Evolutionary conservation across 2,797 vertebrate genomes (phyloP).

Genomic region (Pseudocheirus occidentalis): DNA sequence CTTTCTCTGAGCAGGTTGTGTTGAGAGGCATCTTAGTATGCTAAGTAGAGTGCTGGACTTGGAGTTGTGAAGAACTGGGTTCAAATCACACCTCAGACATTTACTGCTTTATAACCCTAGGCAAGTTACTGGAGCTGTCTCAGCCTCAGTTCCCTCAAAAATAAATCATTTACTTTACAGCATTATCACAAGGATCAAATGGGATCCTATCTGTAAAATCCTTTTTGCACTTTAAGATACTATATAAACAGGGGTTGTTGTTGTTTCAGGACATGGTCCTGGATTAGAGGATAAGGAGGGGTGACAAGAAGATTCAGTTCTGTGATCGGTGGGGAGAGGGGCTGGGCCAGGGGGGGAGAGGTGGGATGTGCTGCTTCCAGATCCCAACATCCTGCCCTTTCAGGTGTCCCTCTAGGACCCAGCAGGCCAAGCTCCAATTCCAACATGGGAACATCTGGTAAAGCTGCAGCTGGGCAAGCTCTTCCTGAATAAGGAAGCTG

Average conservation of each 20-base stretch:
- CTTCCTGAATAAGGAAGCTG: slow-evolving; percentile 77
- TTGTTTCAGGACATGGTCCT: background rate
- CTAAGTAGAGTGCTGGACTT: background rate
- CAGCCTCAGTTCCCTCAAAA: background rate
- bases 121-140: background rate
- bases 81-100: background rate
- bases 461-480: slow-evolving; percentile 67
- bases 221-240: background rate
- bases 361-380: background rate
- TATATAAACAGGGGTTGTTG: background rate
- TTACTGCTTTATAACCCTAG: background rate
- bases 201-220: background rate
- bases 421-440: slow-evolving; percentile 68
- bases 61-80: background rate
- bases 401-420: slow-evolving; percentile 60
- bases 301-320: background rate
- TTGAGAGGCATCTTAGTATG: background rate
- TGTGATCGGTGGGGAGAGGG: background rate
- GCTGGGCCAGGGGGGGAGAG: background rate
- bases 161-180: background rate
- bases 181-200: background rate
- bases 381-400: background rate
- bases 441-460: slow-evolving; percentile 66
- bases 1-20: background rate
- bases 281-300: background rate